Conservation (phyloP, 1,140 invertebrate genomes). For the Batillaria attramentaria region DNA sequence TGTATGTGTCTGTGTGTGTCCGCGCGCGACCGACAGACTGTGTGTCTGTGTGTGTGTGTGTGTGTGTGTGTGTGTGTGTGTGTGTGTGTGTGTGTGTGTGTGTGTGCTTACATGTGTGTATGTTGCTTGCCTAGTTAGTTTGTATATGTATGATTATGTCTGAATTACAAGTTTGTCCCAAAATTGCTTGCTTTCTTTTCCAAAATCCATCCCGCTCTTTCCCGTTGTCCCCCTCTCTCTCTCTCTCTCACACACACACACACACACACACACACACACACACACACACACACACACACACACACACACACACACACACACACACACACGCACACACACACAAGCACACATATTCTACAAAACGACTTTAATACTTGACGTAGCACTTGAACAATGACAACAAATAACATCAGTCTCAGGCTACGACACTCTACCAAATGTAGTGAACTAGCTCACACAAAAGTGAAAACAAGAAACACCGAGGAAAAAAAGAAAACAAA, state of each 20-base stretch:
- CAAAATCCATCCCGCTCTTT: neutral
- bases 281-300: too few species aligned
- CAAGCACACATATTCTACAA: too few species aligned
- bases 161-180: neutral
- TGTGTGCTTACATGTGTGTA: neutral
- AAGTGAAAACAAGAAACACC: too few species aligned
- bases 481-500: too few species aligned
- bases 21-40: neutral
- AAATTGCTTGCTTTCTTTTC: neutral
- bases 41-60: neutral
- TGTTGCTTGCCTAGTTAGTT: neutral
- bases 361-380: too few species aligned
- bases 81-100: neutral
- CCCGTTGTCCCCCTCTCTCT: neutral
- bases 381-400: too few species aligned
- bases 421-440: too few species aligned
- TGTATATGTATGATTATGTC: neutral
- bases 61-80: neutral
- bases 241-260: neutral
- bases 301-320: too few species aligned
- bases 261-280: too few species aligned
- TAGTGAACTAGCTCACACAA: too few species aligned
- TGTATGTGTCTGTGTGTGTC: neutral
- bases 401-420: too few species aligned
- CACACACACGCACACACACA: too few species aligned